phyloP scores from a whole-genome alignment of 2,888 invertebrate genomes.

The Coecobrya sp. region DNA sequence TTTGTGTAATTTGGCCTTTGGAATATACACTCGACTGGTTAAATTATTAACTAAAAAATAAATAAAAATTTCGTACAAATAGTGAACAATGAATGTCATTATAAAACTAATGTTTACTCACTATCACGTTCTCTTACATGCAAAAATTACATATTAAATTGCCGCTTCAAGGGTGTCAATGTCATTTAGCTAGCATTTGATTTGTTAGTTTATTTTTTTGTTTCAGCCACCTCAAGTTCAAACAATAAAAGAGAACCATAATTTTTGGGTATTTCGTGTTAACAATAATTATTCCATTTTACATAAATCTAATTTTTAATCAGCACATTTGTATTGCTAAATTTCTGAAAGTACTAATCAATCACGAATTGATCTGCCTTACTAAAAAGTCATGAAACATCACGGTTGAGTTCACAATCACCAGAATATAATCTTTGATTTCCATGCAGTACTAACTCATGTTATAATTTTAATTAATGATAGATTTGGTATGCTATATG shows the following conservation, averaged over 20 bases:
- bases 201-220: neutral
- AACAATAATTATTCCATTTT: neutral
- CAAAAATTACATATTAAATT: neutral
- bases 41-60: constrained; percentile 25
- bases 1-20: constrained; percentile 45
- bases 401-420: constrained; percentile 70
- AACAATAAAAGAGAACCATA: neutral
- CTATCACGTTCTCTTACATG: constrained; percentile 27
- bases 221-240: neutral
- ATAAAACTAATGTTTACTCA: constrained; percentile 33
- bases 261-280: constrained; percentile 13
- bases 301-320: constrained; percentile 51
- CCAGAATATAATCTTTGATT: constrained; percentile 47
- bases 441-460: constrained; percentile 26
- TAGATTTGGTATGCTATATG: neutral
- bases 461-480: constrained; percentile 16
- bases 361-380: constrained; percentile 72
- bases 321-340: constrained; percentile 80
- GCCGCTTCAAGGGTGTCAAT: neutral
- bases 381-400: constrained; percentile 72
- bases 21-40: neutral
- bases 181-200: constrained; percentile 10
- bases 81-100: constrained; percentile 24
- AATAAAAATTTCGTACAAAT: constrained; percentile 8
- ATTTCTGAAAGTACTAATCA: constrained; percentile 77